Base-by-base conservation (phyloP, 2,797 vertebrate genomes). In the Acomys russatus region DNA sequence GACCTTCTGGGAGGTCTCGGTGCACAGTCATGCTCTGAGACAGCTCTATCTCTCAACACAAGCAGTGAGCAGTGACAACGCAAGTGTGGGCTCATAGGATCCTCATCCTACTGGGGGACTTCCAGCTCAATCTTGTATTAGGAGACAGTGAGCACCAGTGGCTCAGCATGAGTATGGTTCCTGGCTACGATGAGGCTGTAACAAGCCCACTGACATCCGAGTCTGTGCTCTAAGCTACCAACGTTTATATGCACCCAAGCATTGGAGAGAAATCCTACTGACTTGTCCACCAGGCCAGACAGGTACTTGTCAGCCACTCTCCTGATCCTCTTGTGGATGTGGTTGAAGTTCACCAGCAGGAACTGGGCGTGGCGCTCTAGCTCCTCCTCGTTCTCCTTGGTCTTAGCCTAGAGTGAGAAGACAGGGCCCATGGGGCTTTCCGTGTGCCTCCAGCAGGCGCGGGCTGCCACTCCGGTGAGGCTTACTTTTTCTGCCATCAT, bases 401-500 rank as follows among this genome's bases (percentile, higher is more conserved):
- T 99, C 98, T 99, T 99, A 38, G 99, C 99, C 99, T 99, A 93
- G 77, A 98, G 38, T 23, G 9, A 91, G 96, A 93, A 96, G 49
- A 97, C 70, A 70, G 38, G 92, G 64, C 28, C 8, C 4, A 23
- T 10, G 12, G 90, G 18, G 5, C 2, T 20, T n/a, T 4, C 28
- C 4, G 11, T 1, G 35, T 0, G 3, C 0, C 18, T 23, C 49
- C 0, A 6, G 66, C 10, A 56, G 35, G n/a, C 35, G 18, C 0
- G 0, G 0, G 0, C n/a, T 44, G 3, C 14, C 2, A 0, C 28
- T 6, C 44, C 79, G 74, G 51, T 20, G 66, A 17, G 10, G 96
- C 97, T 79, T 98, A 99, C 99, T 99, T 99, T 99, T 88, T 99
- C 99, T 63, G 99, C 99, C 99, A 99, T 99, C 99, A 99, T 99